Conservation (phyloP, 2,113 vertebrate species). For the Forbesichthys papilliferus region DNA sequence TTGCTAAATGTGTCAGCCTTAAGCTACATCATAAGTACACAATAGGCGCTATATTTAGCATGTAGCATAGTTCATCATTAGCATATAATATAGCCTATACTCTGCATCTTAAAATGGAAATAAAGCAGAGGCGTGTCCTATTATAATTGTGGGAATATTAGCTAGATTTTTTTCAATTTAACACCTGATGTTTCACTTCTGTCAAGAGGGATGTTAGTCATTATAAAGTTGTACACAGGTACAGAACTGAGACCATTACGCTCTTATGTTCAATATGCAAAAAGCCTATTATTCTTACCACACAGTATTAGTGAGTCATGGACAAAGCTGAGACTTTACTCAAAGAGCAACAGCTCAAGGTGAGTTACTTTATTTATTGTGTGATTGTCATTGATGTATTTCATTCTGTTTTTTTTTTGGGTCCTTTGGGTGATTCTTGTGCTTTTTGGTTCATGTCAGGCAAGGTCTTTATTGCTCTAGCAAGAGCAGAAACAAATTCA, state of each 20-base stretch:
- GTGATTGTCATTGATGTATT: not conserved
- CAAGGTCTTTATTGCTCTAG: not conserved
- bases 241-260: not conserved
- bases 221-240: not conserved
- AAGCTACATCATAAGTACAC: too few relatives aligned
- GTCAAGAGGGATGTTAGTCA: constrained; percentile 13
- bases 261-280: not conserved
- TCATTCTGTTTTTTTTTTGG: not conserved
- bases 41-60: too few relatives aligned
- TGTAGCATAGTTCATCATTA: not conserved
- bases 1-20: not conserved
- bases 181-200: constrained; percentile 63
- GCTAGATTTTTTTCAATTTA: constrained; percentile 11
- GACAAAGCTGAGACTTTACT: constrained; percentile 64
- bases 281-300: not conserved
- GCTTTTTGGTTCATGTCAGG: not conserved
- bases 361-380: constrained; percentile 44
- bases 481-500: not conserved
- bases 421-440: not conserved
- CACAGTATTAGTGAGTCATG: constrained; percentile 47
- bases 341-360: constrained; percentile 75
- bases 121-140: constrained; percentile 3
- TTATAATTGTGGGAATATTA: not conserved
- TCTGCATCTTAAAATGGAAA: constrained; percentile 23
- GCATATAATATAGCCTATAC: not conserved